Base-by-base conservation (phyloP, 2,888 invertebrate species). In the Dermolepida albohirtum region DNA sequence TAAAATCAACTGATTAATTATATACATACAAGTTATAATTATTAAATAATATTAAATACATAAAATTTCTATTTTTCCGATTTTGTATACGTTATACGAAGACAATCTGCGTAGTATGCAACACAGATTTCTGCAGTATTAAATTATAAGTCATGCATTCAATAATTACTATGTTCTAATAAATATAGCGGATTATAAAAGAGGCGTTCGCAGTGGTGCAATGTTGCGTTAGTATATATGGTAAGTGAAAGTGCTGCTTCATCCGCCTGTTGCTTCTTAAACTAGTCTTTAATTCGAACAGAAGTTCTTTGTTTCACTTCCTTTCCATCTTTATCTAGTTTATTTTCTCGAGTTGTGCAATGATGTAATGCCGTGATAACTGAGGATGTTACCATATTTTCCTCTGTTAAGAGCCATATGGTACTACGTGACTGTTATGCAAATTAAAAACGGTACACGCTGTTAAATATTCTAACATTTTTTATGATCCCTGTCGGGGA, bases 241-340 rank as follows among this genome's bases (percentile, higher is more conserved):
- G 27, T 44, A 59, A 44, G 59, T 59, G 59, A 59, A 59, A 59
- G 59, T 59, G 44, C 44, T 29, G 4, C n/a, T 59, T 59, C 59
- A 59, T 59, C 59, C 44, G 44, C 44, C 29, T 44, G 59, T 44
- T 59, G 44, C 44, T 47, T 44, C 59, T 44, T 27, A 57, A 44
- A 22, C 57, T 22, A 29, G 43, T 12, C 22, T 57, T 43, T 44
- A 47, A 47, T 43, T 43, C 27, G 12, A 44, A 44, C 16, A 11
- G 14, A 43, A 27, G 12, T 29, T 59, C 43, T 29, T 59, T 12
- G 59, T 59, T 59, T 22, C 44, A 44, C 44, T 59, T 59, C 44
- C 59, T 44, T 43, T 59, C 8, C 43, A 4, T 29, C 27, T 59
- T 44, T 29, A 27, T 29, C 57, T 54, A 54, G 29, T 17, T 40